These are phyloP conservation scores for Anarhynchus alexandrinus DNA, from an alignment of 2,113 vertebrate species.

Conservation along the genomic window DNA sequence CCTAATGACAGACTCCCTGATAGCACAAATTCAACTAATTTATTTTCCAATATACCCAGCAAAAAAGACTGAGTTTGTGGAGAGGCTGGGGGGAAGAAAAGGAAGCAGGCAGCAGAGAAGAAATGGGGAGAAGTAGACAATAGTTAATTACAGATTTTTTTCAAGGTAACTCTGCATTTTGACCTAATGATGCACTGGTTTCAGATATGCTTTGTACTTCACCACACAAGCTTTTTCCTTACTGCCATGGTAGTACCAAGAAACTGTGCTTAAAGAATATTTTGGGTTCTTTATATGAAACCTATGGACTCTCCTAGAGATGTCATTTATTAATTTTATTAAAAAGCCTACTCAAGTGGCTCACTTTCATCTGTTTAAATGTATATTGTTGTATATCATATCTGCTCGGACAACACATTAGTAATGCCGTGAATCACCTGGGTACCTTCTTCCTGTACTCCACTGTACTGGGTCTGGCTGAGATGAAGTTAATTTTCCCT, in stretches of 20 bases:
- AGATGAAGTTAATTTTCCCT: not conserved
- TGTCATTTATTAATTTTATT: not conserved
- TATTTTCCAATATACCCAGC: constrained; percentile 28
- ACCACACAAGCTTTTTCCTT: not conserved
- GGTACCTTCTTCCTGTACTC: not conserved
- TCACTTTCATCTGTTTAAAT: not conserved
- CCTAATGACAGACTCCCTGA: constrained; percentile 54
- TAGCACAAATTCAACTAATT: constrained; percentile 62
- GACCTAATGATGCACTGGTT: not conserved
- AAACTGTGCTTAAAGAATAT: not conserved
- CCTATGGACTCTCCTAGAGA: not conserved
- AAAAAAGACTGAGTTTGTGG: not conserved
- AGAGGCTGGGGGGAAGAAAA: not conserved
- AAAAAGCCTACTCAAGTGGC: not conserved
- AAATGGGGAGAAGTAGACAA: not conserved
- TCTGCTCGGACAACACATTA: not conserved
- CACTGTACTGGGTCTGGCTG: not conserved
- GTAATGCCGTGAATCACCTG: accelerated
- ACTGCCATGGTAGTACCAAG: not conserved
- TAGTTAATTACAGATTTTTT: not conserved
- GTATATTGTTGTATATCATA: not conserved
- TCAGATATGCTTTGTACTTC: not conserved
- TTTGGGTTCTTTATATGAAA: not conserved
- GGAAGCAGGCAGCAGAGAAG: not conserved
- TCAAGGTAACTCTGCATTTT: not conserved